phyloP scores from a whole-genome alignment of 2,113 vertebrate genomes.

The Hydropotes inermis region DNA sequence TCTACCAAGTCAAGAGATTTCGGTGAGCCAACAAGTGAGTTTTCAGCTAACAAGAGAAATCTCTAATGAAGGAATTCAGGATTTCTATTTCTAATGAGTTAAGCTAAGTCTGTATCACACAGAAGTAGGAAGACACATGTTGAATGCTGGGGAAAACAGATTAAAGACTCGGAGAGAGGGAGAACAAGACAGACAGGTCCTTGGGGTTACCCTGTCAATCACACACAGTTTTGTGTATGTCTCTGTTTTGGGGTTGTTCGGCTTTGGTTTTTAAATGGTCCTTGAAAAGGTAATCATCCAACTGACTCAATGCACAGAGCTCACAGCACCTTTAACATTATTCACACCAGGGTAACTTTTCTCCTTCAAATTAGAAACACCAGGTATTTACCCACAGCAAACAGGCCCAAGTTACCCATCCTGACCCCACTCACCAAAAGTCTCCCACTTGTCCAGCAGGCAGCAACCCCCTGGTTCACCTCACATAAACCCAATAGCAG shows the following conservation, averaged over 20 bases:
- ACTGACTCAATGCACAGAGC: background rate
- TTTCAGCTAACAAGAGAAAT: background rate
- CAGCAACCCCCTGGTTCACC: background rate
- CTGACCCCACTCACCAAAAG: background rate
- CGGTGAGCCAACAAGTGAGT: background rate
- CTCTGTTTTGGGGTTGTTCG: background rate
- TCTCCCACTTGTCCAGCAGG: background rate
- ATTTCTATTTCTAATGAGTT: constrained; percentile 26
- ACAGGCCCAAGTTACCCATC: background rate
- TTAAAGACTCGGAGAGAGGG: background rate
- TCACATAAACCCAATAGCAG: background rate
- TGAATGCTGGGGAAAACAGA: background rate
- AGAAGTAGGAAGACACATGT: background rate
- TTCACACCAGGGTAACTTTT: constrained; percentile 24
- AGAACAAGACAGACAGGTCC: background rate
- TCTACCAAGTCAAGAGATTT: background rate
- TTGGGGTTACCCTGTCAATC: background rate
- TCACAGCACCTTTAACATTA: constrained; percentile 18
- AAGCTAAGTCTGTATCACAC: background rate
- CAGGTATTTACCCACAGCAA: background rate
- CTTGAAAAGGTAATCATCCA: background rate
- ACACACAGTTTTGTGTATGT: background rate
- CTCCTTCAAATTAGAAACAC: constrained; percentile 8
- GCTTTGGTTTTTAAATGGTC: background rate
- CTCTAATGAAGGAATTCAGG: background rate